Evolutionary conservation across 2,888 invertebrate genomes (phyloP).

Genomic region (Mythimna loreyi): DNA sequence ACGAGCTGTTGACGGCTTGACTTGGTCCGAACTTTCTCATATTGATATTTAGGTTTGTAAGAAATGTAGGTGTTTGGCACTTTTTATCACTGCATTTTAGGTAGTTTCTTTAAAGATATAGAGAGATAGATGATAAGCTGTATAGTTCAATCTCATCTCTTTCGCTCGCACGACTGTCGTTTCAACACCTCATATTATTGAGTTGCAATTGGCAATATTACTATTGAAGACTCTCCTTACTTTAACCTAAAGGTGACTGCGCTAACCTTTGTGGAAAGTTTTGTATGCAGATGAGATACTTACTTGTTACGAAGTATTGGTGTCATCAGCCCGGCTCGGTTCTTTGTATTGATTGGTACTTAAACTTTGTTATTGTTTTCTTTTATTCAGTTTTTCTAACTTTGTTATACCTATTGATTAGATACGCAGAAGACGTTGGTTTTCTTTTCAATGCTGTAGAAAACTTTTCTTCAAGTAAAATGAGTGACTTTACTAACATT

Average conservation of each 20-base stretch:
- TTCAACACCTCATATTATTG: not conserved
- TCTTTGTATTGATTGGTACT: constrained; percentile 17
- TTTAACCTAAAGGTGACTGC: constrained; percentile 43
- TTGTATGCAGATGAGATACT: constrained; percentile 20
- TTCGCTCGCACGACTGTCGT: too few relatives aligned
- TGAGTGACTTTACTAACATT: too few relatives aligned
- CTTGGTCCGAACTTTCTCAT: too few relatives aligned
- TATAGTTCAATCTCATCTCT: too few relatives aligned
- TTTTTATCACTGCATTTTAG: not conserved
- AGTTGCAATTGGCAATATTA: not conserved
- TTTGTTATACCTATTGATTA: constrained; percentile 9
- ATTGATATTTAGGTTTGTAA: not conserved
- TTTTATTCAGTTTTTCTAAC: constrained; percentile 20
- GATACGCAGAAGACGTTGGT: not conserved
- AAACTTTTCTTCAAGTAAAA: not conserved
- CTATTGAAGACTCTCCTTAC: not conserved
- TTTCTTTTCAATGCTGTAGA: not conserved
- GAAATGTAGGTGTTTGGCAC: not conserved
- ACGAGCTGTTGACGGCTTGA: too few relatives aligned
- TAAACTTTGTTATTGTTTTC: constrained; percentile 27
- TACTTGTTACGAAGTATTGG: constrained; percentile 17
- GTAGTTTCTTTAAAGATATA: too few relatives aligned
- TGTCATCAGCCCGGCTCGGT: constrained; percentile 22
- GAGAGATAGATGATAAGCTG: too few relatives aligned
- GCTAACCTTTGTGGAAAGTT: constrained; percentile 29